These are phyloP conservation scores for Pachycephus smyrnensis DNA, from an alignment of 2,888 invertebrate species.

Conservation along the genomic window DNA sequence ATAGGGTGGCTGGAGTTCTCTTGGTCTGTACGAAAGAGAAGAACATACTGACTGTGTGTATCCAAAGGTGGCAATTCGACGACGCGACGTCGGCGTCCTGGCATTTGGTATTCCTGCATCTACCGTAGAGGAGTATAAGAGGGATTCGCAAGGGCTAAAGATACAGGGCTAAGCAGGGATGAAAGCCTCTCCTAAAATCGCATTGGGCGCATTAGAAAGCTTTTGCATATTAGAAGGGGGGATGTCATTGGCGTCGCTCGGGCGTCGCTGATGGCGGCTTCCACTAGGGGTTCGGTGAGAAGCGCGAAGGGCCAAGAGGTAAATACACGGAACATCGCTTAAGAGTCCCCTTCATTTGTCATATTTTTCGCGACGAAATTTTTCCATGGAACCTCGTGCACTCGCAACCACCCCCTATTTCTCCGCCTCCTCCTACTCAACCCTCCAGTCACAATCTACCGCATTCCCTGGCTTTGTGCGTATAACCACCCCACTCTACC, in stretches of 20 bases:
- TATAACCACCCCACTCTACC: neutral
- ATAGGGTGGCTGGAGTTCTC: no score
- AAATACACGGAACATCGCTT: constrained; percentile 8
- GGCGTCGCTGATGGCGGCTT: neutral
- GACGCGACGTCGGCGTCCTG: no score
- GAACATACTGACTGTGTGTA: no score
- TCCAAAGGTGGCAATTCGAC: no score
- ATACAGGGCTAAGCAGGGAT: neutral
- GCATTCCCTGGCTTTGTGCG: constrained; percentile 7
- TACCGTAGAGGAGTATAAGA: no score
- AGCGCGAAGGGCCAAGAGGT: constrained; percentile 2
- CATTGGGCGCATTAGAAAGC: neutral
- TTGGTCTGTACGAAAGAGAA: no score
- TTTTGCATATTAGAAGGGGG: constrained; percentile 4
- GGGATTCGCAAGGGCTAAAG: no score
- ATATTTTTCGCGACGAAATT: neutral
- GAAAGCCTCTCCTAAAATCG: neutral
- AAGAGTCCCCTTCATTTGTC: constrained; percentile 7
- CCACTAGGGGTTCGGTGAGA: no score
- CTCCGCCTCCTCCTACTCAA: neutral
- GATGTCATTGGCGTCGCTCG: neutral
- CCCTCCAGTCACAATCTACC: neutral
- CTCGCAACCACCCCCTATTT: neutral
- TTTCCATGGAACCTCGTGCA: neutral
- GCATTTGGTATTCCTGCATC: no score